Conservation (phyloP, 2,113 vertebrate genomes). For the Marmota monax region DNA sequence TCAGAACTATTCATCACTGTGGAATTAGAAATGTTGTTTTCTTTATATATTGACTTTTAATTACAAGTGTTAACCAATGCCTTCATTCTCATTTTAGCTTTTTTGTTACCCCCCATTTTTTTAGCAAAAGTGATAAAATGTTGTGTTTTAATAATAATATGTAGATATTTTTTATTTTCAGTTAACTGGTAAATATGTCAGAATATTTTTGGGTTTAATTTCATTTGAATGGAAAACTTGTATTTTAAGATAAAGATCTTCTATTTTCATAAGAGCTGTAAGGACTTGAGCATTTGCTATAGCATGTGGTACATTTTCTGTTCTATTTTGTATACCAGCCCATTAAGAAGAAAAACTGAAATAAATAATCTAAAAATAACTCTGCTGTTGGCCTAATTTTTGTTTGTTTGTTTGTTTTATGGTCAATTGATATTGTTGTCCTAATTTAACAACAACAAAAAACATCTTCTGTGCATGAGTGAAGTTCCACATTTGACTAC, state of each 20-base stretch:
- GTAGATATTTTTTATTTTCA: slow-evolving; percentile 21
- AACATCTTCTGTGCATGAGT: slow-evolving; percentile 70
- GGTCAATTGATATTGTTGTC: too few species aligned
- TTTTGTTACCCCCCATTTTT: neutral
- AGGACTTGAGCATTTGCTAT: slow-evolving; percentile 69
- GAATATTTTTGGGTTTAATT: neutral
- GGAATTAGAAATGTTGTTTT: neutral
- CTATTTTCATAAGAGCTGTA: slow-evolving; percentile 71
- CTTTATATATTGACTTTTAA: neutral
- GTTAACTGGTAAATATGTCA: slow-evolving; percentile 35
- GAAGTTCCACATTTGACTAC: slow-evolving; percentile 77
- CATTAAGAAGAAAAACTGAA: slow-evolving; percentile 85
- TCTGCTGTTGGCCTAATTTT: slow-evolving; percentile 79
- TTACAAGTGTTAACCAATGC: neutral
- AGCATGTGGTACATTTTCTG: slow-evolving; percentile 78
- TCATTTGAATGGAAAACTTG: slow-evolving; percentile 57
- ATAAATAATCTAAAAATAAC: slow-evolving; percentile 84
- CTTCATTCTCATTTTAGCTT: neutral
- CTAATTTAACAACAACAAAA: slow-evolving; percentile 81
- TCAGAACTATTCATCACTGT: neutral
- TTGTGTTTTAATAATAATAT: neutral
- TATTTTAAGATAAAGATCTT: slow-evolving; percentile 57
- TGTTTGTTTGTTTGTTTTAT: too few species aligned
- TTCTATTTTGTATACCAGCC: slow-evolving; percentile 85
- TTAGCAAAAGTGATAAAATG: neutral